Percentiles rank a stretch among this genome's conserved stretches.
These are phyloP conservation scores for Morelia viridis DNA, from an alignment of 2,797 vertebrate species.

Conservation along the genomic window DNA sequence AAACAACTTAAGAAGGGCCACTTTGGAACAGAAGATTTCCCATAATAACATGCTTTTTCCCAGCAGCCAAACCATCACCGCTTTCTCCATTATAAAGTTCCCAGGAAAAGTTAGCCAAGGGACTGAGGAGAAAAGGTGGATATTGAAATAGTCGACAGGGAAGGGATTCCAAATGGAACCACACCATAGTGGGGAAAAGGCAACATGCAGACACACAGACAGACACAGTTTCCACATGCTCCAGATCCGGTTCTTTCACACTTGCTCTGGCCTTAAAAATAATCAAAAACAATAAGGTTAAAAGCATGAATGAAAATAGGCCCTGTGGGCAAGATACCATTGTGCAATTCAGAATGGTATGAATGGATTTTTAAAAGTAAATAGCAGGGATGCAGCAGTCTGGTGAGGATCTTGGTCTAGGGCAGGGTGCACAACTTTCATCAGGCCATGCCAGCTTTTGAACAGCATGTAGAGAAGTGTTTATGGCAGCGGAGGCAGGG, in stretches of 20 bases:
- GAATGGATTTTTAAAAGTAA: neutral
- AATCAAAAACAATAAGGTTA: neutral
- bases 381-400: neutral
- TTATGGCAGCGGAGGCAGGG: neutral
- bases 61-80: neutral
- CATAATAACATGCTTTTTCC: neutral
- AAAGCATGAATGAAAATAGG: neutral
- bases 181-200: neutral
- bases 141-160: neutral
- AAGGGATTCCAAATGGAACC: neutral
- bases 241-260: neutral
- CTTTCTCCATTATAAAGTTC: neutral
- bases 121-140: neutral
- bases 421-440: neutral
- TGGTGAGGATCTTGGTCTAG: neutral
- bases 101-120: neutral
- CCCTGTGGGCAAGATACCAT: neutral
- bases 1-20: neutral
- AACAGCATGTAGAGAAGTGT: neutral
- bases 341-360: neutral
- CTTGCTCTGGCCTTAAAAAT: neutral
- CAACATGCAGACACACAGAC: neutral
- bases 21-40: neutral
- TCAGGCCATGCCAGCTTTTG: neutral
- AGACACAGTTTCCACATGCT: neutral